Percentiles rank a stretch among this genome's conserved stretches.
Conservation (phyloP, 2,888 invertebrate species). For the Tipula confusa region DNA sequence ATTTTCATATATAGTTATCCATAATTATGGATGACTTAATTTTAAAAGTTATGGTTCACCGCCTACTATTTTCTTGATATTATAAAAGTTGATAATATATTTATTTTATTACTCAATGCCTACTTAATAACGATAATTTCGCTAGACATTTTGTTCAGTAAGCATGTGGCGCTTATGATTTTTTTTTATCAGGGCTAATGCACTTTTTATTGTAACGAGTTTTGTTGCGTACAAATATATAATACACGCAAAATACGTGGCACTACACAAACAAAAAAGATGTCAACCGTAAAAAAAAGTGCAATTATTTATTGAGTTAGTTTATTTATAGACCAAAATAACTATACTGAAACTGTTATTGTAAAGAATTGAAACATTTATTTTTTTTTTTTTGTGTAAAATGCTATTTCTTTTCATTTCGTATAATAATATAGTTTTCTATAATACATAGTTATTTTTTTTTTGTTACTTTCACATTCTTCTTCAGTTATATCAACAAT, state of each 20-base stretch:
- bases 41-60: background rate
- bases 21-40: no score
- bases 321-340: background rate
- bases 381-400: background rate
- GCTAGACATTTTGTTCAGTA: background rate
- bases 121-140: background rate
- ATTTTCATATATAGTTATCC: background rate
- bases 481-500: background rate
- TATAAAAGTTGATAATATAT: background rate
- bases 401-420: background rate
- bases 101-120: background rate
- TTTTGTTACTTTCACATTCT: conserved; percentile 8
- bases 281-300: background rate
- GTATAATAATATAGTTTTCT: background rate
- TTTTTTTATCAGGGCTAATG: background rate
- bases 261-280: background rate
- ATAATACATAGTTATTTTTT: background rate
- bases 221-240: no score
- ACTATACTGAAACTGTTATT: background rate
- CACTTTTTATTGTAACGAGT: background rate
- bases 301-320: background rate
- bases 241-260: background rate
- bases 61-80: background rate
- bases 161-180: background rate
- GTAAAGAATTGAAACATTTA: background rate